Evolutionary conservation across 1,140 invertebrate species (phyloP).

Genomic region (Aphelinus atriplicis): DNA sequence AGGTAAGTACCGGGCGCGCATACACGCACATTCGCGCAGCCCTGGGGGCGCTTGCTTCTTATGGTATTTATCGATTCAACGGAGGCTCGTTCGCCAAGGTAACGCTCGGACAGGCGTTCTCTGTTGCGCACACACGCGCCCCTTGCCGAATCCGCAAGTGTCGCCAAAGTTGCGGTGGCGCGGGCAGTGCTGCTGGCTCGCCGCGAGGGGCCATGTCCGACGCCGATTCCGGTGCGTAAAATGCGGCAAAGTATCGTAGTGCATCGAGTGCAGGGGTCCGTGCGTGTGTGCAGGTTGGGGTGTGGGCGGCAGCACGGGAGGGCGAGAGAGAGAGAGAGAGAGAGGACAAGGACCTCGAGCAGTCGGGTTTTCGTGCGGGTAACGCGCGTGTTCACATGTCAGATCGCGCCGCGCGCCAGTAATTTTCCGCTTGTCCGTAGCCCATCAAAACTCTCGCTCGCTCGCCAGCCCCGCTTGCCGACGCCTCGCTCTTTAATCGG

Average conservation of each 20-base stretch:
- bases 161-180: constrained; percentile 50
- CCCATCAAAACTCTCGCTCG: constrained; percentile 31
- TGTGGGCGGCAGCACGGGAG: no score
- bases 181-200: constrained; percentile 47
- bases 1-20: neutral
- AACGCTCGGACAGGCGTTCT: constrained; percentile 43
- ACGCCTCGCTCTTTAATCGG: neutral
- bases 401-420: constrained; percentile 16
- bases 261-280: constrained; percentile 34
- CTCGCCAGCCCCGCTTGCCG: constrained; percentile 7
- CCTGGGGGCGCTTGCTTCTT: neutral
- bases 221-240: constrained; percentile 58
- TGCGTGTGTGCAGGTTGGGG: no score
- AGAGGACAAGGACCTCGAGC: neutral
- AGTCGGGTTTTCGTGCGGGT: constrained; percentile 20
- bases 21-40: neutral
- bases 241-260: no score
- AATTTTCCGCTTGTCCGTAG: constrained; percentile 46
- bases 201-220: constrained; percentile 57
- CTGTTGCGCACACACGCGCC: no score
- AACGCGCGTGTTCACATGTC: constrained; percentile 43
- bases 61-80: constrained; percentile 60
- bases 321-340: neutral
- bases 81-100: constrained; percentile 55
- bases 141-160: constrained; percentile 46